These are phyloP conservation scores for Melanotaenia pygmaea DNA, from an alignment of 2,797 vertebrate species.

Conservation along the genomic window DNA sequence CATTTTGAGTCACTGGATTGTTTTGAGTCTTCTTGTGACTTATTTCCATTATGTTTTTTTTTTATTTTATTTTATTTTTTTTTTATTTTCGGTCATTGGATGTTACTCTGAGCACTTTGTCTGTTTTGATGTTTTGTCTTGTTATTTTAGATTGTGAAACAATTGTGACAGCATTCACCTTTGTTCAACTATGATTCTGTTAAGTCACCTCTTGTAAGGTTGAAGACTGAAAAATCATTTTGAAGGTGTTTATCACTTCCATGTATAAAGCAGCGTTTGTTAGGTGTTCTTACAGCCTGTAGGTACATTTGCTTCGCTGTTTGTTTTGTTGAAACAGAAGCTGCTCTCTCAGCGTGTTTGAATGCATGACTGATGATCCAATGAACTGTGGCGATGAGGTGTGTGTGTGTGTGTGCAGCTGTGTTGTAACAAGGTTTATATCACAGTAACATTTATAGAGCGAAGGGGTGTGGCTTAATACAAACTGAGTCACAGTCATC, in stretches of 20 bases:
- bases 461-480: conserved; percentile 50
- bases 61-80: too few relatives aligned
- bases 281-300: conserved; percentile 39
- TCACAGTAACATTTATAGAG: conserved; percentile 65
- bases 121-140: not conserved
- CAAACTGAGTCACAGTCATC: conserved; percentile 52
- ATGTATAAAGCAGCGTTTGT: conserved; percentile 5
- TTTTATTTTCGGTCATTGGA: too few relatives aligned
- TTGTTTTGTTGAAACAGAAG: conserved; percentile 35
- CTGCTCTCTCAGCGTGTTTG: conserved; percentile 45
- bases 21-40: not conserved
- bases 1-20: not conserved
- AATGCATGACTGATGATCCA: conserved; percentile 72
- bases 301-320: conserved; percentile 26
- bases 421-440: conserved; percentile 55
- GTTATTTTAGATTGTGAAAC: not conserved
- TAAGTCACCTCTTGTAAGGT: not conserved
- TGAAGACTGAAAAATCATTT: not conserved
- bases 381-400: conserved; percentile 55
- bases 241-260: not conserved
- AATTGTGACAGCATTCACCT: not conserved
- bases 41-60: not conserved
- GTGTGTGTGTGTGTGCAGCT: conserved; percentile 28
- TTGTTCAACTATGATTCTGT: not conserved
- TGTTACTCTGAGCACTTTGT: too few relatives aligned